Base-by-base conservation (phyloP, 2,797 vertebrate species). In the Allobates femoralis region DNA sequence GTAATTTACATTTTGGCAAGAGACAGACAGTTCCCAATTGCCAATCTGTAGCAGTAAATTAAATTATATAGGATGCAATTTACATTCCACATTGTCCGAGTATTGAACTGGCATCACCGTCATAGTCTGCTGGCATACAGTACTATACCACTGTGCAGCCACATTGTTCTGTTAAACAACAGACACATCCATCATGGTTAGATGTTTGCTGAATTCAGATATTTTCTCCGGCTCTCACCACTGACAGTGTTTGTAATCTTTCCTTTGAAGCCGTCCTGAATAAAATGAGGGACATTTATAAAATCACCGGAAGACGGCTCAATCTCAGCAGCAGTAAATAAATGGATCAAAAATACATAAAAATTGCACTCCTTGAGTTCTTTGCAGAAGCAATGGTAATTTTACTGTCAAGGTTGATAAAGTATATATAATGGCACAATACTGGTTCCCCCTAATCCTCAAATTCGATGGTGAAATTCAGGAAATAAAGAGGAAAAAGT, bases 281-380 rank as follows among this genome's bases (percentile, higher is more conserved):
- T 66, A 66, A 66, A 66, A 30, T 66, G 62, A 66, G 28, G 62
- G 14, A 30, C 62, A 66, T 66, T 66, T 66, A 66, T 30, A 66
- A 66, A 30, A 18, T 16, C 58, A 3, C 58, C 10, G 11, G 58
- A 23, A 62, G 58, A 62, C 16, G 56, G 23, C n/a, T 62, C 56
- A 62, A 66, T 66, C 62, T 16, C 26, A 30, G 15, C 62, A 5
- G 62, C 28, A 30, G 62, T 66, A 66, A 66, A 66, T 12, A 66
- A 66, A 66, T 66, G 62, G 26, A 66, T 62, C n/a, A 26, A 62
- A 62, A 62, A 62, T 28, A 62, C n/a, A 26, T 12, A 62, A 62
- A 62, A 62, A 14, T 28, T 28, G 60, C 58, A 60, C 6, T 23
- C 6, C 41, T 10, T 46, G 41, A 28, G 26, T 30, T 14, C 62